A percentile compares a stretch with the other conserved stretches of the same genome.
These are phyloP conservation scores for Zhuqinia jingwanae DNA, from an alignment of 2,888 invertebrate species.

Conservation along the genomic window DNA sequence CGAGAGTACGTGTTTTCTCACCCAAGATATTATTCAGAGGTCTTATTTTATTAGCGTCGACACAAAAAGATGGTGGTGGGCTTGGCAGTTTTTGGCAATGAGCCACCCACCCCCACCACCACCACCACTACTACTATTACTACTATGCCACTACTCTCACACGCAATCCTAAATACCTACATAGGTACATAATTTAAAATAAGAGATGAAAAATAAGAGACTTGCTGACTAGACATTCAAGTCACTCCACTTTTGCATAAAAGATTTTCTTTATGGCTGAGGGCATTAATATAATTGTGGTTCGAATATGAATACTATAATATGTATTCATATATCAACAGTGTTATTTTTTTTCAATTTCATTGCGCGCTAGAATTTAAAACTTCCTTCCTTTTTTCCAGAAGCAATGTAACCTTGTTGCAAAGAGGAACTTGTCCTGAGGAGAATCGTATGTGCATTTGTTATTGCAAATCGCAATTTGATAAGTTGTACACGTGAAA, in stretches of 20 bases:
- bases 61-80: conserved; percentile 18
- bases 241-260: too few relatives aligned
- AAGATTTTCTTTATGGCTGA: too few relatives aligned
- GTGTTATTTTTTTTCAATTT: neutral
- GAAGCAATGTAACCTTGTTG: conserved; percentile 49
- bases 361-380: neutral
- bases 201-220: neutral
- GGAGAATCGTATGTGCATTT: too few relatives aligned
- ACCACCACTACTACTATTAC: neutral
- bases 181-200: neutral
- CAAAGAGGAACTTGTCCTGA: conserved; percentile 44
- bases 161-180: too few relatives aligned
- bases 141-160: too few relatives aligned
- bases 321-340: neutral
- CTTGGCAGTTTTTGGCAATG: conserved; percentile 57
- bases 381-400: conserved; percentile 62
- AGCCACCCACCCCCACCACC: conserved; percentile 50
- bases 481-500: too few relatives aligned
- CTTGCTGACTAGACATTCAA: neutral
- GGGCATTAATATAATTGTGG: too few relatives aligned
- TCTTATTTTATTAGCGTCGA: neutral
- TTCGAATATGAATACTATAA: neutral
- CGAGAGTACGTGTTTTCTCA: neutral
- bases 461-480: too few relatives aligned
- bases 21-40: neutral